Conservation (phyloP, 2,797 vertebrate species). For the Phyllotis vaccarum region DNA sequence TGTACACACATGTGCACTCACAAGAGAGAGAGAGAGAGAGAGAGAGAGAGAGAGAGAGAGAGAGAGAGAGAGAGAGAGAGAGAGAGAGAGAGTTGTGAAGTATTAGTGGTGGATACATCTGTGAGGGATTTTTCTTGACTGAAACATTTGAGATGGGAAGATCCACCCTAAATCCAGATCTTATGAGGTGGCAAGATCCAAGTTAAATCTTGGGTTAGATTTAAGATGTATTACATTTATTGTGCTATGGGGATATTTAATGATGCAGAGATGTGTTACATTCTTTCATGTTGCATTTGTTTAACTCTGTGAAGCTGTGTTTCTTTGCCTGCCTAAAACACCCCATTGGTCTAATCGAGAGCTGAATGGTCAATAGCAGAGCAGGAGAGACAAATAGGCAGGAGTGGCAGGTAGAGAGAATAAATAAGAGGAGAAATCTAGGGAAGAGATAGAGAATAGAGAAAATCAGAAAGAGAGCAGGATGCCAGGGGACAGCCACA, state of each 20-base stretch:
- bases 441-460: not conserved
- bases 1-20: not conserved
- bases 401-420: not conserved
- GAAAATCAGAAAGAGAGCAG: not conserved
- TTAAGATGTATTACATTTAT: not conserved
- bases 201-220: not conserved
- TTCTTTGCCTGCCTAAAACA: not conserved
- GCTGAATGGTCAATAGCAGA: not conserved
- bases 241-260: not conserved
- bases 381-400: not conserved
- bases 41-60: not conserved
- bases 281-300: not conserved
- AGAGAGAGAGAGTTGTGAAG: not conserved
- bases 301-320: not conserved
- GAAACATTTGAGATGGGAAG: no score
- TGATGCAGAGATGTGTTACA: not conserved
- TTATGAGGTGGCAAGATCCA: no score
- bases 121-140: no score
- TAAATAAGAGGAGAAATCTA: not conserved
- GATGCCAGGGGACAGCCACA: not conserved
- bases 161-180: no score
- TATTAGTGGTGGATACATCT: no score
- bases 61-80: no score
- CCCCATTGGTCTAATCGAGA: not conserved
- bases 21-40: not conserved